Evolutionary conservation across 2,888 invertebrate genomes (phyloP), one percentile per base, ranked within the genome.

Genomic region (Ceraclea dissimilis): DNA sequence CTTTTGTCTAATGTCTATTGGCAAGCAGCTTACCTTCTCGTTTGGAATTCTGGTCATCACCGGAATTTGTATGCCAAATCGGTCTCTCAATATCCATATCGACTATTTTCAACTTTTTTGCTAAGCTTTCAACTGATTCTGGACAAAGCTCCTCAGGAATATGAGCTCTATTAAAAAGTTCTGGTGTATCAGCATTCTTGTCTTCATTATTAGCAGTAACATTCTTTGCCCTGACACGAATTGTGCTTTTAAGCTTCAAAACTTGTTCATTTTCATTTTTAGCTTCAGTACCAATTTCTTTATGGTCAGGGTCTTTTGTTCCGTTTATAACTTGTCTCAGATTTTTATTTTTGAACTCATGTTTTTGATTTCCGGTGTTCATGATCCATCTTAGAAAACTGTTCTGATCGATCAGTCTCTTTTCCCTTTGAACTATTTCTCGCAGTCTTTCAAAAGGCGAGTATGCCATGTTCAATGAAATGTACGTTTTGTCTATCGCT

Each of bases 11-110:
- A n/a, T n/a, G n/a, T n/a, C n/a, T n/a, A n/a, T n/a, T n/a, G n/a
- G n/a, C n/a, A n/a, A n/a, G n/a, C n/a, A 39, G 8, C 2, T 19
- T 54, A 57, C 59, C 59, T 52, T 61, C 55, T 48, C 61, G 47
- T 44, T 61, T 57, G 48, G 52, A 57, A 8, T 58, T 21, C 20
- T 58, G 59, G 17, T 58, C 53, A 22, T 55, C 39, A 22, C 46
- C 56, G 6, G 47, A 47, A 34, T 55, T 57, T 2, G 51, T 49
- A 26, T 58, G 59, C 59, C 61, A 60, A 21, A 60, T 19, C 19
- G 60, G 60, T 34, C 43, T 39, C 18, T 60, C 21, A 8, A 52
- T 34, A 6, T 52, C 16, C n/a, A 54, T 34, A 39, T 56, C 49
- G 19, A 46, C 21, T 8, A 46, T 31, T 4, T 50, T 33, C 11